A percentile compares a stretch with the other conserved stretches of the same genome.
These are phyloP conservation scores for Sminthurides bifidus DNA, from an alignment of 1,140 invertebrate genomes.

Conservation along the genomic window DNA sequence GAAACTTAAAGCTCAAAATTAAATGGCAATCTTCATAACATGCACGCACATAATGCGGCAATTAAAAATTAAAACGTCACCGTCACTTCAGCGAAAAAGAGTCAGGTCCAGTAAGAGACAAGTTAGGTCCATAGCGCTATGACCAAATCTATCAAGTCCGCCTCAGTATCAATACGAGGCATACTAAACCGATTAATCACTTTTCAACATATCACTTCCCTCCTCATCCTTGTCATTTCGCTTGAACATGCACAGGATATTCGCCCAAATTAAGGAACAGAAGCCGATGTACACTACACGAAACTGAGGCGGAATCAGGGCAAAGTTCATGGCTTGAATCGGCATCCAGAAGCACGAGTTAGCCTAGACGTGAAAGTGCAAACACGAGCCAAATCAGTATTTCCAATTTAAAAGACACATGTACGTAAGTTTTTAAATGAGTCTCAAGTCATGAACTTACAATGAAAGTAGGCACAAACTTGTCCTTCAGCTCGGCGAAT, in stretches of 20 bases:
- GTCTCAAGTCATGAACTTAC: slow-evolving; percentile 37
- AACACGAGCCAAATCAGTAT: too few species aligned
- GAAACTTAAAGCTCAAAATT: too few species aligned
- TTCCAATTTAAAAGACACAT: too few species aligned
- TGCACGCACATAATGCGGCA: too few species aligned
- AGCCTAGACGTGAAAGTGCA: slow-evolving; percentile 29
- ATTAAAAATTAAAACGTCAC: slow-evolving; percentile 10
- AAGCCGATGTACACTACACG: slow-evolving; percentile 58
- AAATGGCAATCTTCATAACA: too few species aligned
- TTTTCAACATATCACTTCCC: background rate
- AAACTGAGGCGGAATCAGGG: slow-evolving; percentile 50
- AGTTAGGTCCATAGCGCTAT: background rate
- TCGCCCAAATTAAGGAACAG: slow-evolving; percentile 61
- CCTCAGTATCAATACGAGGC: too few species aligned
- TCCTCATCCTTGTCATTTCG: slow-evolving; percentile 34
- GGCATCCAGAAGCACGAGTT: slow-evolving; percentile 64
- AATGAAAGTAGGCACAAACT: slow-evolving; percentile 57
- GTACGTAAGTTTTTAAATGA: too few species aligned
- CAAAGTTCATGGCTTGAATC: slow-evolving; percentile 60
- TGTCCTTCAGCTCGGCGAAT: slow-evolving; percentile 54
- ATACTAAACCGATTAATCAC: background rate
- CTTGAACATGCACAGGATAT: slow-evolving; percentile 63
- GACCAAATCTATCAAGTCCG: too few species aligned
- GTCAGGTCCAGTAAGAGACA: slow-evolving; percentile 4
- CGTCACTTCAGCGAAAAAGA: slow-evolving; percentile 6